These are phyloP conservation scores for Aphodius sticticus DNA, from an alignment of 2,888 invertebrate genomes.

Conservation along the genomic window DNA sequence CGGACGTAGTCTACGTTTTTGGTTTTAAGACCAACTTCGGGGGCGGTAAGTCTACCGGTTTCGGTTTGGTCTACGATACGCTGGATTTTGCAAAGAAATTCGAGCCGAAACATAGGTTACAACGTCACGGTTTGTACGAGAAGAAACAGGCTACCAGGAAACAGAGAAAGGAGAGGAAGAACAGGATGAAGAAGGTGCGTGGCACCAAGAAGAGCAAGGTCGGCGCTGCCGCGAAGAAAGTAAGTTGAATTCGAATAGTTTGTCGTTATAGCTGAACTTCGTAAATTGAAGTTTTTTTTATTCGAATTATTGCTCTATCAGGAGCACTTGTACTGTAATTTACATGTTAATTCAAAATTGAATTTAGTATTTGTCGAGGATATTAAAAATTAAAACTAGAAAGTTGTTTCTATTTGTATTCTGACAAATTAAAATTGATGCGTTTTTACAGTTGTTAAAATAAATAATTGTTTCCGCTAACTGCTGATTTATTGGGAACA, in stretches of 20 bases:
- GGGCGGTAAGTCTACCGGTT: slow-evolving; percentile 98
- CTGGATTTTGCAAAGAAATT: slow-evolving; percentile 98
- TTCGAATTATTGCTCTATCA: too few species aligned
- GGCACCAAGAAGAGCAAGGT: slow-evolving; percentile 99
- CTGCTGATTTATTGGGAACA: neutral
- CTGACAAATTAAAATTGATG: too few species aligned
- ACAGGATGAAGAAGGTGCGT: slow-evolving; percentile 99
- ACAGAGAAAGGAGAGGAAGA: slow-evolving; percentile 99
- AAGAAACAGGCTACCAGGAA: slow-evolving; percentile 95
- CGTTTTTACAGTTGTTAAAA: too few species aligned
- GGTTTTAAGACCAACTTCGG: slow-evolving; percentile 99
- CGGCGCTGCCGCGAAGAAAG: slow-evolving; percentile 90
- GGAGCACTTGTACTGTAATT: too few species aligned
- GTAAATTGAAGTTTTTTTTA: too few species aligned
- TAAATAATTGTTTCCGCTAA: too few species aligned
- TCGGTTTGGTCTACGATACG: slow-evolving; percentile 96
- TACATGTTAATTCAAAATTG: too few species aligned
- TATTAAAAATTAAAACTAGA: too few species aligned
- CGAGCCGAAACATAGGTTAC: slow-evolving; percentile 96
- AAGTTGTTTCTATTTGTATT: too few species aligned
- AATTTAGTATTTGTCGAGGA: too few species aligned
- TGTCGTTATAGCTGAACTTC: neutral
- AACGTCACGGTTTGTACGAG: slow-evolving; percentile 92
- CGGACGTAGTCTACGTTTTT: slow-evolving; percentile 96
- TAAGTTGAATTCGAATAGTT: slow-evolving; percentile 39